A percentile compares a stretch with the other conserved stretches of the same genome.
Conservation (phyloP, 1,140 invertebrate species). For the Probaryconus sp. region DNA sequence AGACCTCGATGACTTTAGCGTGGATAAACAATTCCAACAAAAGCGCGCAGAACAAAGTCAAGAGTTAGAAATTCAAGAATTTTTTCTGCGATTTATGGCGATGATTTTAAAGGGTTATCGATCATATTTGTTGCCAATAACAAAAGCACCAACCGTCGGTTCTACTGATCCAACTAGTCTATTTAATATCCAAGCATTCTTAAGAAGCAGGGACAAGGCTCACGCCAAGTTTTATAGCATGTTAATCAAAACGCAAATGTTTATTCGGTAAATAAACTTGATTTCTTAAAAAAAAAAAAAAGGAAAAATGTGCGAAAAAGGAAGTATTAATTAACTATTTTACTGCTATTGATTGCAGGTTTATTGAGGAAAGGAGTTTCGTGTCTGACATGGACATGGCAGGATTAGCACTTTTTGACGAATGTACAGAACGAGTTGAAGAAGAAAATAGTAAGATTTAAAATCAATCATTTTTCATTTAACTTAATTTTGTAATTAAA, state of each 20-base stretch:
- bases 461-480: no score
- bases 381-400: slow-evolving; percentile 95
- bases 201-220: slow-evolving; percentile 85
- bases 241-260: slow-evolving; percentile 97
- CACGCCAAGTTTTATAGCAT: slow-evolving; percentile 94
- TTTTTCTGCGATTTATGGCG: slow-evolving; percentile 97
- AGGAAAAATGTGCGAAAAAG: no score
- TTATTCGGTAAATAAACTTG: slow-evolving; percentile 81
- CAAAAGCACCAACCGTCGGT: slow-evolving; percentile 93
- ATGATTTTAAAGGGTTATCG: slow-evolving; percentile 95
- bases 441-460: slow-evolving; percentile 81
- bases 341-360: slow-evolving; percentile 80
- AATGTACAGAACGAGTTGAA: slow-evolving; percentile 91
- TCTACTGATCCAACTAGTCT: slow-evolving; percentile 96
- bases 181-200: slow-evolving; percentile 94
- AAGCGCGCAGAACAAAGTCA: slow-evolving; percentile 87
- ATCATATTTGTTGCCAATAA: slow-evolving; percentile 94
- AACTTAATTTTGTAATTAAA: no score
- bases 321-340: no score
- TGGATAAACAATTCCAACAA: slow-evolving; percentile 86
- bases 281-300: background rate
- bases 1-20: slow-evolving; percentile 76
- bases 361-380: slow-evolving; percentile 99
- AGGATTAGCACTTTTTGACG: slow-evolving; percentile 97
- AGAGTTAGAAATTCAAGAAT: slow-evolving; percentile 97